Conservation (phyloP, 2,797 vertebrate species). For the Leptodactylus fallax region DNA sequence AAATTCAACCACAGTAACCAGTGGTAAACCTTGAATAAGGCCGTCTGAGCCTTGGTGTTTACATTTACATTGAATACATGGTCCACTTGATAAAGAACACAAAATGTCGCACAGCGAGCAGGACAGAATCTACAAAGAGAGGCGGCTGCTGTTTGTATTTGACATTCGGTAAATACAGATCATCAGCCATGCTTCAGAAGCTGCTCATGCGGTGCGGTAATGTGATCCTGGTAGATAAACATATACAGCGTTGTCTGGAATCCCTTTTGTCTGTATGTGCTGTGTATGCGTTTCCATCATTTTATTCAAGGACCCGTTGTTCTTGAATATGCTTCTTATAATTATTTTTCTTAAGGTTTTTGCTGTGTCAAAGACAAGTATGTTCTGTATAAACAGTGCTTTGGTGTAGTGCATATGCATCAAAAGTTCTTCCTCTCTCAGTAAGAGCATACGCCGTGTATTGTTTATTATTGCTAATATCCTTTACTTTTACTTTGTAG, state of each 20-base stretch:
- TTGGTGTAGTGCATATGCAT: background rate
- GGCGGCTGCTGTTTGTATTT: constrained; percentile 29
- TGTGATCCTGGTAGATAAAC: constrained; percentile 28
- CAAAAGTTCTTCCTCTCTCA: background rate
- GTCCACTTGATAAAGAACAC: constrained; percentile 21
- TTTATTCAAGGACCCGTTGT: background rate
- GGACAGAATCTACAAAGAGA: constrained; percentile 29
- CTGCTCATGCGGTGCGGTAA: constrained; percentile 28
- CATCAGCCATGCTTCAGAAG: constrained; percentile 39
- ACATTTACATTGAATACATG: background rate
- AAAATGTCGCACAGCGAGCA: constrained; percentile 23
- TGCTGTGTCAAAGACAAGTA: background rate
- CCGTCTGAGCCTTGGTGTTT: constrained; percentile 10
- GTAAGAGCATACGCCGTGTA: background rate
- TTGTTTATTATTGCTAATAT: background rate
- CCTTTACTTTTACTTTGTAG: background rate
- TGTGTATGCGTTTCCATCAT: constrained; percentile 12
- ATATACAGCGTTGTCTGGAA: constrained; percentile 15
- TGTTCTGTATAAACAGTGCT: constrained; percentile 8
- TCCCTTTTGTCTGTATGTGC: background rate
- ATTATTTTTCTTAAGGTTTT: constrained; percentile 7
- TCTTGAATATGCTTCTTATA: background rate
- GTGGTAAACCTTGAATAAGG: background rate
- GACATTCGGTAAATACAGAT: constrained; percentile 10
- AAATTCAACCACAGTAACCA: constrained; percentile 1